Evolutionary conservation across 2,113 vertebrate species (phyloP).

Genomic region (Nothobranchius furzeri): DNA sequence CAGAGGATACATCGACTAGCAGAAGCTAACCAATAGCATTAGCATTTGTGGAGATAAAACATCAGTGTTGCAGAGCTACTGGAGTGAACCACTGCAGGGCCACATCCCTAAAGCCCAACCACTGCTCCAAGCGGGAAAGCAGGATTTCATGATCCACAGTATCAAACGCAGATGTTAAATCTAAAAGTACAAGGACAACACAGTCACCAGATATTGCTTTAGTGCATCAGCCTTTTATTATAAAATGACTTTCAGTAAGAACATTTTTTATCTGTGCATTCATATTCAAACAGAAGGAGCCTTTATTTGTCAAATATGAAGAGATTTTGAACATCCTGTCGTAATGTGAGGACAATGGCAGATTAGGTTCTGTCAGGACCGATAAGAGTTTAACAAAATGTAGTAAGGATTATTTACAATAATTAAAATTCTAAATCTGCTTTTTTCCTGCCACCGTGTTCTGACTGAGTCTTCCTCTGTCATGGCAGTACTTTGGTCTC

Average conservation of each 20-base stretch:
- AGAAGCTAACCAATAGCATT: no score
- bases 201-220: no score
- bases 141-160: no score
- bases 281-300: constrained; percentile 22
- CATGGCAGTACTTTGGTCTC: constrained; percentile 3
- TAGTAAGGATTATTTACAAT: background rate
- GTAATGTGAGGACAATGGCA: constrained; percentile 31
- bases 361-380: constrained; percentile 44
- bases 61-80: no score
- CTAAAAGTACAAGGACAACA: no score
- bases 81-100: no score
- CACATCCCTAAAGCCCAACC: no score
- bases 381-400: constrained; percentile 20
- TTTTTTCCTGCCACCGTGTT: constrained; percentile 23
- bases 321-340: constrained; percentile 21
- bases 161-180: no score
- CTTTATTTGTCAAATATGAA: constrained; percentile 37
- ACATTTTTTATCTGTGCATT: constrained; percentile 38
- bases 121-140: no score
- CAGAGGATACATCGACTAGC: no score
- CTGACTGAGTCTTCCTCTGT: constrained; percentile 6
- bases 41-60: no score
- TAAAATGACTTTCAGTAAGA: constrained; percentile 9
- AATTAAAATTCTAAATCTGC: background rate
- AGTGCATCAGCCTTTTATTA: no score